These are phyloP conservation scores for Lophochroa leadbeateri DNA, from an alignment of 2,113 vertebrate species.

Conservation along the genomic window DNA sequence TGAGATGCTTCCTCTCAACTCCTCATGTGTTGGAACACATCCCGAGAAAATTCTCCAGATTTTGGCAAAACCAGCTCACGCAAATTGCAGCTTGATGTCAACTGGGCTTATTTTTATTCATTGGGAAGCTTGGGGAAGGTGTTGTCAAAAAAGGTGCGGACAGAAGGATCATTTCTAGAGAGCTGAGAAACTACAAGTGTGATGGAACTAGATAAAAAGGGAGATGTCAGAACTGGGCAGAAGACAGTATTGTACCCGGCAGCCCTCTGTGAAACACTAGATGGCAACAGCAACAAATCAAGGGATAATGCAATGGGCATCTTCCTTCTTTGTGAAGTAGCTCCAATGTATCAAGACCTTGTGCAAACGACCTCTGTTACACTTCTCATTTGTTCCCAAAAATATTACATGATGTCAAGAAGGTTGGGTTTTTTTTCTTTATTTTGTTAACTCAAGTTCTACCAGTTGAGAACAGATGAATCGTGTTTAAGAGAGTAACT, in stretches of 20 bases:
- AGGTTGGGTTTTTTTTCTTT: neutral
- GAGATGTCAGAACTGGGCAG: neutral
- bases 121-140: conserved; percentile 4
- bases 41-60: conserved; percentile 20
- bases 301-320: neutral
- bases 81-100: conserved; percentile 41
- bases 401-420: neutral
- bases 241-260: neutral
- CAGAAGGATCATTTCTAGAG: conserved; percentile 30
- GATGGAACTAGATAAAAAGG: neutral
- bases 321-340: neutral
- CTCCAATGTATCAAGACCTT: neutral
- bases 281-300: neutral
- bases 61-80: conserved; percentile 8
- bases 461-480: neutral
- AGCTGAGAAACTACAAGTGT: neutral
- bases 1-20: conserved; percentile 29
- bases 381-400: neutral
- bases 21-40: neutral
- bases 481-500: neutral
- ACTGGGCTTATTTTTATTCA: conserved; percentile 49
- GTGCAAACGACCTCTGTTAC: neutral
- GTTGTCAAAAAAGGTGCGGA: conserved; percentile 44
- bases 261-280: neutral
- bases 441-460: neutral